Evolutionary conservation across 2,113 vertebrate species (phyloP).

Genomic region (Podarcis cretensis): DNA sequence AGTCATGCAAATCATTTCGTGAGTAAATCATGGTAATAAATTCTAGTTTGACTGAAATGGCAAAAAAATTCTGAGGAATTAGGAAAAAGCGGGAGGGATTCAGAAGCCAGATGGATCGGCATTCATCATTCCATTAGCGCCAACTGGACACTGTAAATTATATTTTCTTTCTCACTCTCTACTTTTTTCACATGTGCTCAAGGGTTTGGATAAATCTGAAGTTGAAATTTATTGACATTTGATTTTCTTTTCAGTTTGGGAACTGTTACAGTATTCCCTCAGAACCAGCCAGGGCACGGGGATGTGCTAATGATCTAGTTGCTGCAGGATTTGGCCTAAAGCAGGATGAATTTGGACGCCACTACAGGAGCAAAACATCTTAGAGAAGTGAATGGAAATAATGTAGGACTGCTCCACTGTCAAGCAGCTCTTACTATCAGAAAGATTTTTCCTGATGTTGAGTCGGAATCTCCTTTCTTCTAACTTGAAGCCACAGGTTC

Average conservation of each 20-base stretch:
- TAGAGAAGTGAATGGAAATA: not conserved
- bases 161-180: not conserved
- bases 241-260: not conserved
- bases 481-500: too few relatives aligned
- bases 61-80: slow-evolving; percentile 75
- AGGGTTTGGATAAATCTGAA: not conserved
- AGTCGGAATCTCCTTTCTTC: too few relatives aligned
- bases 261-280: not conserved
- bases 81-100: slow-evolving; percentile 70
- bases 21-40: slow-evolving; percentile 78
- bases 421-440: too few relatives aligned
- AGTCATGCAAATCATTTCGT: slow-evolving; percentile 70
- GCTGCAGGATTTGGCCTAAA: too few relatives aligned
- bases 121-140: slow-evolving; percentile 72
- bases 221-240: not conserved
- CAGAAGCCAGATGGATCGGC: slow-evolving; percentile 67
- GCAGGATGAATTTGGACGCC: not conserved
- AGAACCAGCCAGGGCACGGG: not conserved
- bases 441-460: too few relatives aligned
- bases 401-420: too few relatives aligned
- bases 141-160: slow-evolving; percentile 69
- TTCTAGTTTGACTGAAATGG: slow-evolving; percentile 73
- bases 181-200: slow-evolving; percentile 43
- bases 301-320: not conserved
- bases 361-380: not conserved